Percentiles rank a stretch among this genome's conserved stretches.
These are phyloP conservation scores for Pedicia rivosa DNA, from an alignment of 2,888 invertebrate genomes.

Conservation along the genomic window DNA sequence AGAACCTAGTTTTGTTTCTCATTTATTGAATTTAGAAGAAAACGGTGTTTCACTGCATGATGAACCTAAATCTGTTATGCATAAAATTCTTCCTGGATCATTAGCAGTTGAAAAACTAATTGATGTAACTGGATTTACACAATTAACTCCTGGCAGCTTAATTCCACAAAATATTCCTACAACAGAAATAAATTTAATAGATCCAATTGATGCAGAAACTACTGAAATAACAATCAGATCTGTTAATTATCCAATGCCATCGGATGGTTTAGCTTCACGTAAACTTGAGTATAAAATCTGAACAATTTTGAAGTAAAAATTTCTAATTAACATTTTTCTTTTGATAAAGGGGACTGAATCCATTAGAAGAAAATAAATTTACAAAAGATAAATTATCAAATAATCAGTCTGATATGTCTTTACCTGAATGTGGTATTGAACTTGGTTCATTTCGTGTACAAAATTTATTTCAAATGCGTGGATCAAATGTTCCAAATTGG, in stretches of 20 bases:
- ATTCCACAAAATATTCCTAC: background rate
- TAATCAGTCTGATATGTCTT: background rate
- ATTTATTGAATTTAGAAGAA: background rate
- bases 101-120: too few species aligned
- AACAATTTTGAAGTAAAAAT: too few species aligned
- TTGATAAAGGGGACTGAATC: too few species aligned
- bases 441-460: constrained; percentile 1
- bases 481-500: constrained; percentile 3
- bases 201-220: background rate
- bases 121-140: too few species aligned
- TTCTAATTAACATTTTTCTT: too few species aligned
- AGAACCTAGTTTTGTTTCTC: background rate
- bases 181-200: background rate
- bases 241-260: background rate
- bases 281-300: too few species aligned
- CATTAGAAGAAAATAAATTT: too few species aligned
- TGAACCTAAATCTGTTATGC: background rate
- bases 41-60: background rate
- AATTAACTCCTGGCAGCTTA: background rate
- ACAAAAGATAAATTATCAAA: too few species aligned
- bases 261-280: background rate
- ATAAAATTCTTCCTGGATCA: background rate
- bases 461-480: constrained; percentile 5
- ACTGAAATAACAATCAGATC: background rate
- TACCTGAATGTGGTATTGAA: background rate